Percentiles rank a stretch among this genome's conserved stretches.
Conservation (phyloP, 30 jellyfish, hydroid and myxozoan genomes). For the Mastigias papua region DNA sequence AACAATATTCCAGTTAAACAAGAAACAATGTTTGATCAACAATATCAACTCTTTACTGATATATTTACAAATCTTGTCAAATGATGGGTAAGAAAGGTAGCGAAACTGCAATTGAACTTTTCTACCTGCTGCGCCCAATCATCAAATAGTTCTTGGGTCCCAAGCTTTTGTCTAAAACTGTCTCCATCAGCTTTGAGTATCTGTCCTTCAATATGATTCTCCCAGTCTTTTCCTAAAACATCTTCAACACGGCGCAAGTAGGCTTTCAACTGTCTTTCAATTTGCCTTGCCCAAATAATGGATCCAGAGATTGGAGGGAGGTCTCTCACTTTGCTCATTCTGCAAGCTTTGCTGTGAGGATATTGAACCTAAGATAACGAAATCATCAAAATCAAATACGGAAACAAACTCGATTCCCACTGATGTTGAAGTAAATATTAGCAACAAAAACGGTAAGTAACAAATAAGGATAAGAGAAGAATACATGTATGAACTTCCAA, state of each 20-base stretch:
- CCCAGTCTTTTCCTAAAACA: constrained; percentile 98
- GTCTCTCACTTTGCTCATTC: constrained; percentile 94
- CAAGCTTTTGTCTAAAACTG: constrained; percentile 85
- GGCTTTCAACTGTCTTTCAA: constrained; percentile 93
- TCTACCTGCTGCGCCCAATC: constrained; percentile 98
- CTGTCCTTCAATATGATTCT: constrained; percentile 95
- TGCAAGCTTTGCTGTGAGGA: constrained; percentile 92
- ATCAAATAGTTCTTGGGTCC: constrained; percentile 95
- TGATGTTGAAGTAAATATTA: background rate
- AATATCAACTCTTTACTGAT: no score
- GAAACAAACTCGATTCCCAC: background rate
- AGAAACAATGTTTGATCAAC: no score
- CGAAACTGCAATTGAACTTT: no score
- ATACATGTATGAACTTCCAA: no score
- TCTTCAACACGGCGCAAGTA: constrained; percentile 94
- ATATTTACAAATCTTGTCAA: no score
- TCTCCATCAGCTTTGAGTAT: constrained; percentile 97
- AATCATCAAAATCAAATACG: background rate
- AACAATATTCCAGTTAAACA: no score
- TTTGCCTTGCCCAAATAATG: constrained; percentile 96
- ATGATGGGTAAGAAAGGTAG: no score
- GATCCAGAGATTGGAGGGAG: constrained; percentile 96
- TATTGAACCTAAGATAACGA: constrained; percentile 70
- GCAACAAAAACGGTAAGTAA: no score
- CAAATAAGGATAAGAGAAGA: no score